These are phyloP conservation scores for Onychomys arenicola DNA, from an alignment of 2,797 vertebrate genomes.

Conservation along the genomic window DNA sequence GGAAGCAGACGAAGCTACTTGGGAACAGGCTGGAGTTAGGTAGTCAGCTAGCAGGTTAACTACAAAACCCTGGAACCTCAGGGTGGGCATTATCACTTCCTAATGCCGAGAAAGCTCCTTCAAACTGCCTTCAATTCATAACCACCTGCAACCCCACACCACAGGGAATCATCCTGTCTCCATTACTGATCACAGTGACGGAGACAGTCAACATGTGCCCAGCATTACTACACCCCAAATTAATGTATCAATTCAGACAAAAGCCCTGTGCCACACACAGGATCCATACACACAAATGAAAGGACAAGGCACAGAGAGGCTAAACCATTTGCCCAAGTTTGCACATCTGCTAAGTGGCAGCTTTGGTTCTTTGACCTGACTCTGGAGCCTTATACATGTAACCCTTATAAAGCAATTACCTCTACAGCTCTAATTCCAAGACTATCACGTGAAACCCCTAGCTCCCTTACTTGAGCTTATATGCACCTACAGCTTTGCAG, in stretches of 20 bases:
- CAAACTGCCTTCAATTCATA: not conserved
- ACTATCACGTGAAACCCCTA: not conserved
- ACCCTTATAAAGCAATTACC: not conserved
- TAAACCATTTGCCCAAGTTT: not conserved
- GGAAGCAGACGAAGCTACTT: not conserved
- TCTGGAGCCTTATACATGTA: not conserved
- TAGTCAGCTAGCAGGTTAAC: not conserved
- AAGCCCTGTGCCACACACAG: not conserved
- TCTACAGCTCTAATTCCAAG: not conserved
- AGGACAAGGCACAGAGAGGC: not conserved
- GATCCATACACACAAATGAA: not conserved
- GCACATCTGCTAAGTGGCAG: not conserved
- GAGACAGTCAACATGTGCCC: not conserved
- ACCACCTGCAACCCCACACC: not conserved
- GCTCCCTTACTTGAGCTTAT: not conserved
- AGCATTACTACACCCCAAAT: not conserved
- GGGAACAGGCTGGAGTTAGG: not conserved
- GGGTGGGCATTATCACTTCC: not conserved
- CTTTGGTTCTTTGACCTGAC: not conserved
- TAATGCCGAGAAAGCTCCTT: not conserved
- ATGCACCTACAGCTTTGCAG: not conserved
- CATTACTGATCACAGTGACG: not conserved
- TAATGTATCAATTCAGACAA: not conserved
- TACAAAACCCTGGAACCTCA: not conserved
- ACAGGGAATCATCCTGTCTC: not conserved